Percentiles rank a stretch among this genome's conserved stretches.
These are phyloP conservation scores for Adelognathus sp. DNA, from an alignment of 2,888 invertebrate species.

Conservation along the genomic window DNA sequence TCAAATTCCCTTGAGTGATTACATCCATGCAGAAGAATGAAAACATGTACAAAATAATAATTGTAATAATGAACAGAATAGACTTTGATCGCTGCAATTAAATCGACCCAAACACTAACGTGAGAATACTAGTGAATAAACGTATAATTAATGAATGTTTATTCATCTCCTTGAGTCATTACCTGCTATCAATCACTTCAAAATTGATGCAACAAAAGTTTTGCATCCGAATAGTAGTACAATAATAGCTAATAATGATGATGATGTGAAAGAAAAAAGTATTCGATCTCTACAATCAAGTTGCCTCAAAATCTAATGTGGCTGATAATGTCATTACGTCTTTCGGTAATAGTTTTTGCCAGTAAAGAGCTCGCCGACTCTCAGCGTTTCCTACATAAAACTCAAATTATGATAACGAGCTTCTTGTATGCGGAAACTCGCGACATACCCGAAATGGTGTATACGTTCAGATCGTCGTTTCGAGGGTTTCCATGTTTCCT, in stretches of 20 bases:
- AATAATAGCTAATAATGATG: neutral
- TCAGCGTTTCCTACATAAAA: slow-evolving; percentile 5
- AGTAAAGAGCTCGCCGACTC: neutral
- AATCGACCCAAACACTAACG: too few species aligned
- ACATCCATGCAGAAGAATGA: too few species aligned
- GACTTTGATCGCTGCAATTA: too few species aligned
- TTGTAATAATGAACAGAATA: too few species aligned
- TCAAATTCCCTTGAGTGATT: too few species aligned
- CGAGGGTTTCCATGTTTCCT: neutral
- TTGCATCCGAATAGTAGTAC: neutral
- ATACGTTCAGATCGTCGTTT: slow-evolving; percentile 6
- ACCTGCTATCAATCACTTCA: too few species aligned
- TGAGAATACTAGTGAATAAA: too few species aligned
- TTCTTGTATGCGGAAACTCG: neutral
- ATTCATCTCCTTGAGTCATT: neutral
- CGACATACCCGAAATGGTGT: neutral
- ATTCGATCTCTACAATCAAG: neutral
- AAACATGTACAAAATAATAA: too few species aligned
- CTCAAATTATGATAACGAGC: slow-evolving; percentile 33
- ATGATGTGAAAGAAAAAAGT: neutral
- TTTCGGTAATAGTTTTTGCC: neutral
- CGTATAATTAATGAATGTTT: neutral
- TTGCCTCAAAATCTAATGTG: neutral
- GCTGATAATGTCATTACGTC: neutral
- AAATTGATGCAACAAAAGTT: neutral